These are phyloP conservation scores for Caenorhabditis sp. DNA, from an alignment of 2,888 invertebrate species.

Conservation along the genomic window DNA sequence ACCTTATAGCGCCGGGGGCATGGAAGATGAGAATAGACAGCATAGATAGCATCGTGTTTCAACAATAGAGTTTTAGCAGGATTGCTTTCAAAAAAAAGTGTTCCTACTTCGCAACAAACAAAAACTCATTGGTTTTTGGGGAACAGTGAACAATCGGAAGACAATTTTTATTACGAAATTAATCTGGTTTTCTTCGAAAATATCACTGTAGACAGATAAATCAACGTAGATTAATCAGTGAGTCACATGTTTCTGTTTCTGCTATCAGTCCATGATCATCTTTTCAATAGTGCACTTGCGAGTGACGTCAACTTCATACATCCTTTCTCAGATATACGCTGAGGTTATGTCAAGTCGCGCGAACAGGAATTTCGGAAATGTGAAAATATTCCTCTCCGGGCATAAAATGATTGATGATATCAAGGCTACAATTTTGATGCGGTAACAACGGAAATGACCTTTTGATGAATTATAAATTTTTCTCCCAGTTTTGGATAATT, in stretches of 20 bases:
- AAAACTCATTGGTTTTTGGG: too few relatives aligned
- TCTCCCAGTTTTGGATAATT: not conserved
- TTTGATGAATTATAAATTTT: not conserved
- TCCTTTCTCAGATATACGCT: slow-evolving; percentile 3
- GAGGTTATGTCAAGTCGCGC: slow-evolving; percentile 40
- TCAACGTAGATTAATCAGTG: slow-evolving; percentile 20
- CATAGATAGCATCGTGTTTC: not conserved
- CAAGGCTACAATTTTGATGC: not conserved
- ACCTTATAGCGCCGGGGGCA: not conserved
- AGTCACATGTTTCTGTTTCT: slow-evolving; percentile 28
- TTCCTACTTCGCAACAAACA: too few relatives aligned
- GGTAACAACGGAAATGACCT: slow-evolving; percentile 21
- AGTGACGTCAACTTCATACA: slow-evolving; percentile 33
- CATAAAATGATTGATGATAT: slow-evolving; percentile 31
- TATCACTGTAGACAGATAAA: not conserved
- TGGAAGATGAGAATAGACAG: not conserved
- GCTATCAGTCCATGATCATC: not conserved
- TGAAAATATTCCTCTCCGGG: slow-evolving; percentile 41
- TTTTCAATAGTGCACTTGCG: slow-evolving; percentile 31
- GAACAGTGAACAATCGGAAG: not conserved
- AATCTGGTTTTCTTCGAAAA: too few relatives aligned
- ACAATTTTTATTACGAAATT: too few relatives aligned
- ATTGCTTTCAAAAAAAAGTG: too few relatives aligned
- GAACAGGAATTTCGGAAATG: slow-evolving; percentile 57
- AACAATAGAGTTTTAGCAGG: too few relatives aligned